Percentiles rank a stretch among this genome's conserved stretches.
Conservation (phyloP, 2,888 invertebrate genomes). For the Microctonus aethiopoides region DNA sequence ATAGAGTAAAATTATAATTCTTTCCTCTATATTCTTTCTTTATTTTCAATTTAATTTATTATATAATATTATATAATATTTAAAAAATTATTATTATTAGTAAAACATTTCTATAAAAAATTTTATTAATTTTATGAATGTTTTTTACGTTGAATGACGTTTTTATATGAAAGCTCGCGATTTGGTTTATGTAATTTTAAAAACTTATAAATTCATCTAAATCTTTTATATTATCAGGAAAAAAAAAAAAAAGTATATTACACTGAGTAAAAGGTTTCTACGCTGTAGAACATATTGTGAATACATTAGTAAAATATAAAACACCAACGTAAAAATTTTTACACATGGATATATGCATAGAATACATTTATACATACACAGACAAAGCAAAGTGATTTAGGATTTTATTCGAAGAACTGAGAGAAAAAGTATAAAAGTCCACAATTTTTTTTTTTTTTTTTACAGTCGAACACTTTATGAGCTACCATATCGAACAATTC, state of each 20-base stretch:
- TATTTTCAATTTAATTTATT: background rate
- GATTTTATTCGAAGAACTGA: background rate
- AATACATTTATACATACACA: too few species aligned
- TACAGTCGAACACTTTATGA: background rate
- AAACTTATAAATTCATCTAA: background rate
- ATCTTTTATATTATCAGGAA: background rate
- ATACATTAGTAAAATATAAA: background rate
- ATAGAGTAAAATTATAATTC: too few species aligned
- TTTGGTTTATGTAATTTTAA: background rate
- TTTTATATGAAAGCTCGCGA: background rate
- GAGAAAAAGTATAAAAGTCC: background rate
- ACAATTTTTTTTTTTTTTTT: background rate
- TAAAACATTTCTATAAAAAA: background rate
- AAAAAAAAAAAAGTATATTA: background rate
- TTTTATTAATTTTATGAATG: too few species aligned
- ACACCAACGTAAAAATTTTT: background rate
- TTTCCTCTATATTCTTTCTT: background rate
- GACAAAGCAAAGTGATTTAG: background rate
- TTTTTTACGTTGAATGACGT: background rate
- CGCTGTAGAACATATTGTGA: background rate
- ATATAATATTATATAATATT: too few species aligned
- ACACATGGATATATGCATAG: background rate
- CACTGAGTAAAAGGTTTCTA: background rate
- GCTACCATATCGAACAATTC: background rate
- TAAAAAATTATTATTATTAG: too few species aligned